Percentiles rank a stretch among this genome's conserved stretches.
Evolutionary conservation across 2,888 invertebrate genomes (phyloP).

Genomic region (Chamaedrilus cognettii): DNA sequence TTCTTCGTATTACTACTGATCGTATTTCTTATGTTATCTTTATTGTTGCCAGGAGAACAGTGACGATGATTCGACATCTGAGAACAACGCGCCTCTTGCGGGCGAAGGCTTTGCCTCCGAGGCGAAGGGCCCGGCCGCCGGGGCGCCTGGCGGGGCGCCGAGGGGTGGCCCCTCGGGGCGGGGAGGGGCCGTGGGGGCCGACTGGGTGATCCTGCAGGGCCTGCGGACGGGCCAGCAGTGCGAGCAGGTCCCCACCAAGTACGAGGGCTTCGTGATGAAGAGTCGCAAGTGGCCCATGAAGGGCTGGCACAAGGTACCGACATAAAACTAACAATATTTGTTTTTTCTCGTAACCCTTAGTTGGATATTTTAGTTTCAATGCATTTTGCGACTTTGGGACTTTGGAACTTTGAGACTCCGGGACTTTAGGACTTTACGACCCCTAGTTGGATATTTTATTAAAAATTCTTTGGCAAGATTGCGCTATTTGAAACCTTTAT

Average conservation of each 20-base stretch:
- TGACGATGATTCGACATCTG: slow-evolving; percentile 9
- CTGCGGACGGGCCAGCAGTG: slow-evolving; percentile 75
- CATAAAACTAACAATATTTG: too few relatives aligned
- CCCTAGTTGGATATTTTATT: too few relatives aligned
- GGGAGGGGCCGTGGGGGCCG: slow-evolving; percentile 10
- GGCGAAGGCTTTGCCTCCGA: not conserved
- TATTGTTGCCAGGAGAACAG: slow-evolving; percentile 10
- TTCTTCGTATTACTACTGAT: too few relatives aligned
- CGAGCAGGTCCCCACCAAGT: slow-evolving; percentile 67
- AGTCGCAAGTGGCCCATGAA: slow-evolving; percentile 85
- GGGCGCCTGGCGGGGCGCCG: not conserved
- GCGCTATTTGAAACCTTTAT: too few relatives aligned
- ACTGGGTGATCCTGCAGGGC: slow-evolving; percentile 76
- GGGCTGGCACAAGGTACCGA: slow-evolving; percentile 88
- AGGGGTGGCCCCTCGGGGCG: not conserved
- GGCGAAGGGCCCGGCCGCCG: not conserved
- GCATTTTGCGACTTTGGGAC: too few relatives aligned
- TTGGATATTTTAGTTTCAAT: too few relatives aligned
- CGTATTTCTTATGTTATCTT: too few relatives aligned
- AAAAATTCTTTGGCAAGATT: too few relatives aligned
- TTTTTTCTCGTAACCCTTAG: too few relatives aligned
- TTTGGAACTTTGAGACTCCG: too few relatives aligned
- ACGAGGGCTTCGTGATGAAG: slow-evolving; percentile 74
- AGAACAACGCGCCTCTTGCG: not conserved
- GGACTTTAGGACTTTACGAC: too few relatives aligned